phyloP scores from a whole-genome alignment of 1,140 invertebrate species.

The Paramacrobiotus metropolitanus region DNA sequence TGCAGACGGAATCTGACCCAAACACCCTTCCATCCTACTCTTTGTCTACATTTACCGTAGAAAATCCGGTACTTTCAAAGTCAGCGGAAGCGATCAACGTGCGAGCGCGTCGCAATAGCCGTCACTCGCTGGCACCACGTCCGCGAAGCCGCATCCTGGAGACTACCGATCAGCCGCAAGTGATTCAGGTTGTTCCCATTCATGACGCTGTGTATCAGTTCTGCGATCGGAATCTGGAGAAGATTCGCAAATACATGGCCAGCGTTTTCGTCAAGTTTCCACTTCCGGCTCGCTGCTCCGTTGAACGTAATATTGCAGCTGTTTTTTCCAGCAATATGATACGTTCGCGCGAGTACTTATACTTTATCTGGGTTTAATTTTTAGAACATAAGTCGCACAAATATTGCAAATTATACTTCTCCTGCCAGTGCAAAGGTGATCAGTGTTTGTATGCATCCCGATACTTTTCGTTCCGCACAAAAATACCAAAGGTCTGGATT shows the following conservation, averaged over 20 bases:
- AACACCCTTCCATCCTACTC: background rate
- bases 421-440: slow-evolving; percentile 54
- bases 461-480: slow-evolving; percentile 60
- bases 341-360: background rate
- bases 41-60: background rate
- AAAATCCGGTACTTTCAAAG: background rate
- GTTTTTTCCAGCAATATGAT: slow-evolving; percentile 2
- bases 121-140: background rate
- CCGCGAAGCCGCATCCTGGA: background rate
- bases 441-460: slow-evolving; percentile 68
- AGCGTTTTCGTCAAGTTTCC: slow-evolving; percentile 56
- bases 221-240: slow-evolving; percentile 72
- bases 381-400: slow-evolving; percentile 55
- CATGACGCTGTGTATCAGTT: slow-evolving; percentile 72
- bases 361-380: slow-evolving; percentile 14
- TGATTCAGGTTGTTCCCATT: slow-evolving; percentile 31
- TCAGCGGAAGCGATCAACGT: background rate
- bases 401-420: slow-evolving; percentile 62
- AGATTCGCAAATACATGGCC: slow-evolving; percentile 69
- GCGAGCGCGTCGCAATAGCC: background rate
- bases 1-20: background rate
- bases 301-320: slow-evolving; percentile 48
- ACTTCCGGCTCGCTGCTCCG: slow-evolving; percentile 66
- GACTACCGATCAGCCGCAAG: background rate
- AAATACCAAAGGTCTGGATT: slow-evolving; percentile 66